Base-by-base conservation (phyloP, 2,888 invertebrate genomes). In the Koerneria pararmatus region DNA sequence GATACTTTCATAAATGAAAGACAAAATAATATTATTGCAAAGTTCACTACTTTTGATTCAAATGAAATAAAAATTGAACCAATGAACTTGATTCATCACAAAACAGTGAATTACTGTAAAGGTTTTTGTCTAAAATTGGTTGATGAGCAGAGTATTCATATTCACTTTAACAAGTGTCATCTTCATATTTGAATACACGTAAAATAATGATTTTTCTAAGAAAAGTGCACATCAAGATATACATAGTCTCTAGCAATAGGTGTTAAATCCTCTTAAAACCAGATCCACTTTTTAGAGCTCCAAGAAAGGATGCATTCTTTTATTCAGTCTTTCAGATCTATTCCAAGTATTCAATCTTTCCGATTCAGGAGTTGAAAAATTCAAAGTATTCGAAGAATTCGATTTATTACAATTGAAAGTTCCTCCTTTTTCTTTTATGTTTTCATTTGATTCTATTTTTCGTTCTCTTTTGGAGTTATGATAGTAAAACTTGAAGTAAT, bases 401-500 rank as follows among this genome's bases (percentile, higher is more conserved):
- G n/a, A n/a, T 53, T 67, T 54, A 54, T 67, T 31, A 65, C 31
- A 48, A 32, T 6, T 57, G 57, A 60, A 46, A 56, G 61, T 66
- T 64, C 49, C 65, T 65, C 66, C 11, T 66, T 53, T 63, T n/a
- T 48, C 19, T 48, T 61, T 24, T 29, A 53, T 31, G 41, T 67
- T 35, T 53, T 56, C 31, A 5, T 65, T 32, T 32, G 66, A 46
- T 59, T 69, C 41, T 69, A 68, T 60, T 66, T 68, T 70, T 70
- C 66, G 63, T 70, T 68, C 29, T 66, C 66, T 70, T 68, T 68
- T 31, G 63, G 60, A 61, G 34, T 65, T 48, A 63, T 58, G 35
- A 68, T 68, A 53, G 66, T 24, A 59, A 53, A 70, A 19, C 54
- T 67, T 35, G 69, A 69, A 63, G 53, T 46, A 49, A 60, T 34